phyloP scores from a whole-genome alignment of 2,797 vertebrate genomes.

The Malacoraja senta region DNA sequence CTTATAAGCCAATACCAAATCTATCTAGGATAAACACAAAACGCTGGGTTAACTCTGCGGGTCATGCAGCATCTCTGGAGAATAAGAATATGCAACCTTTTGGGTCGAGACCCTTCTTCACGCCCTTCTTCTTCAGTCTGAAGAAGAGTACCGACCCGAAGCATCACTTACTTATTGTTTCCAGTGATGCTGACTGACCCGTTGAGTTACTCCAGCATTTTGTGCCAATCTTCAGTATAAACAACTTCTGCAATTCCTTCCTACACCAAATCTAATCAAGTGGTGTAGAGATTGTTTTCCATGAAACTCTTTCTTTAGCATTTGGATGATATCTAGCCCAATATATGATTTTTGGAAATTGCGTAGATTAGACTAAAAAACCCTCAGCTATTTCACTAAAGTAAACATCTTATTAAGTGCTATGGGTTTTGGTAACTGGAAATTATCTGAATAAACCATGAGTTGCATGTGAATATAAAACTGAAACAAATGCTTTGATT shows the following conservation, averaged over 20 bases:
- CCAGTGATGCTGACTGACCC: no score
- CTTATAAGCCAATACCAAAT: background rate
- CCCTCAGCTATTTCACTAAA: background rate
- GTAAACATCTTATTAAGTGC: background rate
- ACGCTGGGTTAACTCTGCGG: no score
- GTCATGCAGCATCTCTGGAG: no score
- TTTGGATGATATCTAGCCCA: background rate
- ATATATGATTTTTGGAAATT: background rate
- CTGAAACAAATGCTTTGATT: background rate
- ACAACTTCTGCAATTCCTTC: no score
- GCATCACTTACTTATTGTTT: no score
- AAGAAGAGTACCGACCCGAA: no score
- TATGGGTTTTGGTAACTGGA: background rate
- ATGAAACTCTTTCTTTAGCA: background rate
- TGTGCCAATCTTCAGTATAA: no score
- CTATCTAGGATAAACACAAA: no score
- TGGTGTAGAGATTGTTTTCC: background rate
- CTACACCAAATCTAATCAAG: background rate
- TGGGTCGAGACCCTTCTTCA: no score
- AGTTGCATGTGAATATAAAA: background rate
- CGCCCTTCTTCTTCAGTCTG: no score
- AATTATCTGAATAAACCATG: slow-evolving; percentile 12
- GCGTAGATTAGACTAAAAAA: background rate
- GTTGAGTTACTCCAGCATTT: no score
- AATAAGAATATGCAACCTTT: no score